phyloP scores from a whole-genome alignment of 2,888 invertebrate genomes.

The Disparrhopalites patrizii region DNA sequence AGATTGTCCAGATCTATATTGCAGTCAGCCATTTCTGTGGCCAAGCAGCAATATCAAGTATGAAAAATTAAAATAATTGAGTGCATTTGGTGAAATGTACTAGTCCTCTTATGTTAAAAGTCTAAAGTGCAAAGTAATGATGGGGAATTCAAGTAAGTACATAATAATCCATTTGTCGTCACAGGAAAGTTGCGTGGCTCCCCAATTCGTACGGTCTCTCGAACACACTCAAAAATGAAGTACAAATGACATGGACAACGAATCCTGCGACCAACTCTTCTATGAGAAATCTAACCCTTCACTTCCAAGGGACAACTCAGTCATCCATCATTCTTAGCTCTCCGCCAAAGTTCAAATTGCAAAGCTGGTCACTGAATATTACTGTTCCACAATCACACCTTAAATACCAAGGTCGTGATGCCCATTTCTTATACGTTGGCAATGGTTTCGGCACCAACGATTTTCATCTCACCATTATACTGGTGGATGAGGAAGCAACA shows the following conservation, averaged over 20 bases:
- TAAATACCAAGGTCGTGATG: conserved; percentile 50
- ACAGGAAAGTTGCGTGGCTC: conserved; percentile 18
- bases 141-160: too few relatives aligned
- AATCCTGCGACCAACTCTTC: neutral
- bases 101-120: neutral
- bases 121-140: neutral
- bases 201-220: conserved; percentile 5
- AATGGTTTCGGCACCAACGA: conserved; percentile 35
- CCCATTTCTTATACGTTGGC: conserved; percentile 53
- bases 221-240: neutral
- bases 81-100: neutral
- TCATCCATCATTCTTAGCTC: conserved; percentile 53
- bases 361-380: conserved; percentile 51
- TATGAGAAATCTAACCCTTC: conserved; percentile 29
- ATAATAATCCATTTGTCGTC: neutral
- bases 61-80: neutral
- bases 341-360: conserved; percentile 49
- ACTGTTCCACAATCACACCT: conserved; percentile 37
- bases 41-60: conserved; percentile 21
- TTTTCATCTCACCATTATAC: conserved; percentile 28
- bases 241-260: neutral
- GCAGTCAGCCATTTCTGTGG: conserved; percentile 43
- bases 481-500: neutral
- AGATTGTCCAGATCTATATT: conserved; percentile 41
- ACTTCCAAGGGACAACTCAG: conserved; percentile 53